Evolutionary conservation across 2,888 invertebrate genomes (phyloP).

Genomic region (Meteorus colon): DNA sequence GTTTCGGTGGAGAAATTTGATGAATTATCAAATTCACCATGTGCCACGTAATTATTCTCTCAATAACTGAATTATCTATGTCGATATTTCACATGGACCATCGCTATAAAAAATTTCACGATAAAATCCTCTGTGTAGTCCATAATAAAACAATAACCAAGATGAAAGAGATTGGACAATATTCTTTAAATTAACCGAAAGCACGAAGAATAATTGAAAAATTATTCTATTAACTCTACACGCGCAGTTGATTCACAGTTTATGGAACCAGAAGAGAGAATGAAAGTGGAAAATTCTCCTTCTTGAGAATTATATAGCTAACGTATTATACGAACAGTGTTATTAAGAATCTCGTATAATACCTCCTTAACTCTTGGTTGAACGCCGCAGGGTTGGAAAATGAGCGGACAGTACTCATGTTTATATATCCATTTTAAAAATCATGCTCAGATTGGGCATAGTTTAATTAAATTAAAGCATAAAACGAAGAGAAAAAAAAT

Average conservation of each 20-base stretch:
- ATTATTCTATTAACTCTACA: conserved; percentile 24
- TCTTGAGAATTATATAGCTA: neutral
- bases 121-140: no score
- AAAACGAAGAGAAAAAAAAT: conserved; percentile 44
- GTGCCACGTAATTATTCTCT: no score
- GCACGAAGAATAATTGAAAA: conserved; percentile 23
- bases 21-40: no score
- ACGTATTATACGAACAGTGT: conserved; percentile 11
- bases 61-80: no score
- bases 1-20: no score
- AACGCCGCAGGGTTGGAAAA: conserved; percentile 46
- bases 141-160: neutral
- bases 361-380: conserved; percentile 50
- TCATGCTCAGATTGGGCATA: neutral
- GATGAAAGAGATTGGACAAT: neutral
- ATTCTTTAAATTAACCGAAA: neutral
- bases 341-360: conserved; percentile 40
- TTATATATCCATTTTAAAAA: conserved; percentile 16
- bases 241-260: conserved; percentile 26
- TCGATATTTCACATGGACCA: no score
- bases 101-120: no score
- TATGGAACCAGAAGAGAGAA: conserved; percentile 1
- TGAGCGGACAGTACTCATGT: conserved; percentile 46
- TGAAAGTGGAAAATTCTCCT: neutral
- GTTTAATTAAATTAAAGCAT: neutral